Percentiles rank a stretch among this genome's conserved stretches.
Evolutionary conservation across 2,113 vertebrate genomes (phyloP).

Genomic region (Athene noctua): DNA sequence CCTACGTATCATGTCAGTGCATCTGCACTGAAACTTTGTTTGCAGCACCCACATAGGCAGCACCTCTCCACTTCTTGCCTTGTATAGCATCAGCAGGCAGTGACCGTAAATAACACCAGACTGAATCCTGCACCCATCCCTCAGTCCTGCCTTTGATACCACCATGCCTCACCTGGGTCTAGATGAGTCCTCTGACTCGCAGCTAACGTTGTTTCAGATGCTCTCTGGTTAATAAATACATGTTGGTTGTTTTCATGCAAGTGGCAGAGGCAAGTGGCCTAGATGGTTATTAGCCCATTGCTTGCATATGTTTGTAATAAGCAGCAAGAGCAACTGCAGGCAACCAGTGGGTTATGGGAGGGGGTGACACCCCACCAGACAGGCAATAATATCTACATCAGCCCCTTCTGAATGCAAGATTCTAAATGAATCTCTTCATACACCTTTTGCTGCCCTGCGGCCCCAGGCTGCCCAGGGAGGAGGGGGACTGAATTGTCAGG

Average conservation of each 20-base stretch:
- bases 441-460: not conserved
- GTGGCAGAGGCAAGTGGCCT: not conserved
- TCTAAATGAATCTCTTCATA: not conserved
- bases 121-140: not conserved
- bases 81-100: not conserved
- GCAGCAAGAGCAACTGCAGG: not conserved
- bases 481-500: not conserved
- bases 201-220: not conserved
- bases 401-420: not conserved
- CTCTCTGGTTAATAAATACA: not conserved
- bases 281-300: not conserved
- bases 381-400: not conserved
- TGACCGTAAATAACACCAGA: not conserved
- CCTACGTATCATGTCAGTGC: accelerated
- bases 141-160: accelerated
- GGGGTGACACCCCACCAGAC: not conserved
- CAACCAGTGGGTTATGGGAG: accelerated
- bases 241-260: not conserved
- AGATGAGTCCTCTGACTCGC: not conserved
- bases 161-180: not conserved
- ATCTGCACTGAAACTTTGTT: not conserved
- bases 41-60: not conserved
- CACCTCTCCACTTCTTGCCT: accelerated
- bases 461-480: not conserved
- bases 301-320: not conserved